Evolutionary conservation across 2,888 invertebrate genomes (phyloP).

Genomic region (Eupithecia pulchellata): DNA sequence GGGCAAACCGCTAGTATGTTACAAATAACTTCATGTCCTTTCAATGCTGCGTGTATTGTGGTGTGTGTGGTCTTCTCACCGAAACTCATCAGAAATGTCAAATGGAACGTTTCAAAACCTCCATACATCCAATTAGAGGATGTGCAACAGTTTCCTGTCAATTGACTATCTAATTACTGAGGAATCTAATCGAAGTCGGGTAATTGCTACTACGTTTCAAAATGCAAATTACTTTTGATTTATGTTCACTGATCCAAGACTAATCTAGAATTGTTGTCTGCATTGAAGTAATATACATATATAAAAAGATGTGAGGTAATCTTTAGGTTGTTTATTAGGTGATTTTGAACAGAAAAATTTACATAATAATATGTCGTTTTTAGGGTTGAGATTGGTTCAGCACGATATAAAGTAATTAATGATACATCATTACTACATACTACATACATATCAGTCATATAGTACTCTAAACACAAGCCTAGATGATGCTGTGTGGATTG

Average conservation of each 20-base stretch:
- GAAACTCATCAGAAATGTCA: background rate
- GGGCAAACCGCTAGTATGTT: too few relatives aligned
- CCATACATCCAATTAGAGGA: background rate
- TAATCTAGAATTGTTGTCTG: slow-evolving; percentile 20
- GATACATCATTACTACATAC: too few relatives aligned
- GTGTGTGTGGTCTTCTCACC: background rate
- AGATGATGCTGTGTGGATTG: too few relatives aligned
- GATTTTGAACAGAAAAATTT: too few relatives aligned
- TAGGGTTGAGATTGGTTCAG: too few relatives aligned
- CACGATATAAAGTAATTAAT: too few relatives aligned
- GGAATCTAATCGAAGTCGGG: slow-evolving; percentile 24
- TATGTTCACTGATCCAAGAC: slow-evolving; percentile 22
- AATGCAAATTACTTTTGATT: slow-evolving; percentile 38
- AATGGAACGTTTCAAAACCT: slow-evolving; percentile 6
- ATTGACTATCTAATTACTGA: slow-evolving; percentile 28
- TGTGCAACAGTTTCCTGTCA: slow-evolving; percentile 25
- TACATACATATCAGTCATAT: too few relatives aligned
- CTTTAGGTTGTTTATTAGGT: background rate
- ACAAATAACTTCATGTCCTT: background rate
- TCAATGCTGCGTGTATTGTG: background rate
- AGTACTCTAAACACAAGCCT: too few relatives aligned
- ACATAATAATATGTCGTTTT: too few relatives aligned
- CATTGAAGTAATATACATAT: slow-evolving; percentile 37
- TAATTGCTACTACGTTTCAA: slow-evolving; percentile 25
- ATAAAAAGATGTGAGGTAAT: background rate